phyloP scores from a whole-genome alignment of 1,140 invertebrate genomes.

The Cotesia typhae region DNA sequence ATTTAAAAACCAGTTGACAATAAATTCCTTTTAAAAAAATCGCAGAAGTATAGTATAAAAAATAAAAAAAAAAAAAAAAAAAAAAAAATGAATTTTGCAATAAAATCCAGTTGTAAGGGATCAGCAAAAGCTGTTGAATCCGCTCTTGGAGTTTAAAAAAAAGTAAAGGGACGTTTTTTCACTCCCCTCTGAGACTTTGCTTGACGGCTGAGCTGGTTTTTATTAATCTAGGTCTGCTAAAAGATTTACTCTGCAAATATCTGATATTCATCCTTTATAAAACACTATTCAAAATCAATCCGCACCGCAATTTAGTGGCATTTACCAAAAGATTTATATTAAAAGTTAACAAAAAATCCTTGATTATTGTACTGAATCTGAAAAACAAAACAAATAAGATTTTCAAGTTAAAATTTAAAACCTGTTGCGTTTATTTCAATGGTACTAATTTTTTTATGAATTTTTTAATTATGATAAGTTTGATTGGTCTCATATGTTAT shows the following conservation, averaged over 20 bases:
- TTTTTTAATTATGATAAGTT: neutral
- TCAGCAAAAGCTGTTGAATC: slow-evolving; percentile 60
- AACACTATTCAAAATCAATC: neutral
- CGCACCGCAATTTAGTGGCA: neutral
- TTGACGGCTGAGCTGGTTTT: slow-evolving; percentile 60
- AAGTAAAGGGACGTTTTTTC: slow-evolving; percentile 33
- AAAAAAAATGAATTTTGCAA: slow-evolving; percentile 30
- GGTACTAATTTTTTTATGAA: too few relatives aligned
- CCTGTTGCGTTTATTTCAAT: too few relatives aligned
- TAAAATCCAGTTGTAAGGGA: slow-evolving; percentile 48
- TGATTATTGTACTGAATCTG: too few relatives aligned
- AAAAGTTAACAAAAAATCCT: too few relatives aligned
- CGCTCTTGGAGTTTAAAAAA: slow-evolving; percentile 34
- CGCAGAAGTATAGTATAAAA: slow-evolving; percentile 14
- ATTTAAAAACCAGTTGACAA: slow-evolving; percentile 4
- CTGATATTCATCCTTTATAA: slow-evolving; percentile 41
- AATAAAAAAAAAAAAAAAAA: neutral
- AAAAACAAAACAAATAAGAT: too few relatives aligned
- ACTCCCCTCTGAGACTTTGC: slow-evolving; percentile 45
- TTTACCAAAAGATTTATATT: neutral
- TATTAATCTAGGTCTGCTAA: slow-evolving; percentile 61
- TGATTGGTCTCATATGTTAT: slow-evolving; percentile 19
- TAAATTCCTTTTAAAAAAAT: neutral
- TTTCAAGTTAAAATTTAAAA: too few relatives aligned
- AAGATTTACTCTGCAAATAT: slow-evolving; percentile 52